Evolutionary conservation across 1,140 invertebrate species (phyloP).

Genomic region (Meloidogyne exigua): DNA sequence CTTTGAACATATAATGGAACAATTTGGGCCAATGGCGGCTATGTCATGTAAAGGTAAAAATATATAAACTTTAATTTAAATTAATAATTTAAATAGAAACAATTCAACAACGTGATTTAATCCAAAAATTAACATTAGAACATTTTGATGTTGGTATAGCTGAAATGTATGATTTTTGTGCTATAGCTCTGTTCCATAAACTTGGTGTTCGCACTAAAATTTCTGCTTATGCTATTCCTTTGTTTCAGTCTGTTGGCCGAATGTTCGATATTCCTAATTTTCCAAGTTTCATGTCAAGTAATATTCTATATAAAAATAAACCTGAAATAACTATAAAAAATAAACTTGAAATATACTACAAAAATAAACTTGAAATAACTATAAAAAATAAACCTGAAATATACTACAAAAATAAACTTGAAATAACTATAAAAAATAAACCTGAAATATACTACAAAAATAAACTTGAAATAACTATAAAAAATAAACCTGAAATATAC

Average conservation of each 20-base stretch:
- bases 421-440: too few species aligned
- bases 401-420: too few species aligned
- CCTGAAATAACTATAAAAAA: too few species aligned
- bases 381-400: background rate
- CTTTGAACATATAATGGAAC: background rate
- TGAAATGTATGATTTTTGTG: slow-evolving; percentile 31
- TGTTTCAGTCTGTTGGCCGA: background rate
- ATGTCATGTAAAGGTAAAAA: slow-evolving; percentile 2
- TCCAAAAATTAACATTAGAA: slow-evolving; percentile 2
- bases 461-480: too few species aligned
- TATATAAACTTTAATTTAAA: too few species aligned
- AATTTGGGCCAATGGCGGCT: background rate
- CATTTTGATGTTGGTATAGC: slow-evolving; percentile 36
- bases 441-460: too few species aligned
- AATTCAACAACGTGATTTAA: background rate
- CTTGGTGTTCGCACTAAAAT: slow-evolving; percentile 24
- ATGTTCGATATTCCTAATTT: slow-evolving; percentile 19
- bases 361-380: background rate
- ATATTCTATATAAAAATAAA: background rate
- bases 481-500: too few species aligned
- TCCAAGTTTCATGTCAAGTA: slow-evolving; percentile 20
- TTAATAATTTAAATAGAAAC: background rate
- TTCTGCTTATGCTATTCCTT: slow-evolving; percentile 9
- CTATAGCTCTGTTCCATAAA: slow-evolving; percentile 25
- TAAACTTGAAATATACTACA: too few species aligned